phyloP scores from a whole-genome alignment of 2,797 vertebrate species.

The Enteromius radiatus region DNA sequence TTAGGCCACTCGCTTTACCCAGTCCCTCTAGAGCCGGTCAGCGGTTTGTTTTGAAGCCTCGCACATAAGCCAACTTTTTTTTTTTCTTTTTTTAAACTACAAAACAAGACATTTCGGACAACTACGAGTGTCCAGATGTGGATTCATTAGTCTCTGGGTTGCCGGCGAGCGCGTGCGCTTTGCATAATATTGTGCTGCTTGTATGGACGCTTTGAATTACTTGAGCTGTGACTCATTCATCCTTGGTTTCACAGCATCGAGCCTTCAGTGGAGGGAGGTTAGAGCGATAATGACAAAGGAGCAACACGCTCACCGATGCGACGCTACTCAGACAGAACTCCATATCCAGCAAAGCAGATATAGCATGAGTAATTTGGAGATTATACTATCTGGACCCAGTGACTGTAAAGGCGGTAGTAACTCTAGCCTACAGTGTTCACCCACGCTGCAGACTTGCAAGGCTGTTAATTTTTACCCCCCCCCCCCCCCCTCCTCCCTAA shows the following conservation, averaged over 20 bases:
- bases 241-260: conserved; percentile 32
- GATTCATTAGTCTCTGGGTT: conserved; percentile 36
- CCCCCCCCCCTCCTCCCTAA: neutral
- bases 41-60: conserved; percentile 7
- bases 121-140: conserved; percentile 32
- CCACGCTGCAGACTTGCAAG: conserved; percentile 27
- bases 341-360: conserved; percentile 23
- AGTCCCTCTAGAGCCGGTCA: neutral
- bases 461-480: neutral
- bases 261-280: conserved; percentile 39
- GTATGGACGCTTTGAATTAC: conserved; percentile 41
- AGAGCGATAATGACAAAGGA: conserved; percentile 31
- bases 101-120: neutral
- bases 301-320: conserved; percentile 12
- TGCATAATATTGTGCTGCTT: conserved; percentile 53
- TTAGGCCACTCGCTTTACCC: conserved; percentile 40
- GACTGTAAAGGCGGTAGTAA: conserved; percentile 36
- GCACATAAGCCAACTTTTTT: neutral
- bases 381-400: conserved; percentile 32
- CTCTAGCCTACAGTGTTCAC: conserved; percentile 44
- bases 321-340: conserved; percentile 8
- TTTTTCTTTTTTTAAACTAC: neutral
- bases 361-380: conserved; percentile 42
- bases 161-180: conserved; percentile 14
- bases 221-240: conserved; percentile 45